These are phyloP conservation scores for Scaeva pyrastri DNA, from an alignment of 2,888 invertebrate species.

Conservation along the genomic window DNA sequence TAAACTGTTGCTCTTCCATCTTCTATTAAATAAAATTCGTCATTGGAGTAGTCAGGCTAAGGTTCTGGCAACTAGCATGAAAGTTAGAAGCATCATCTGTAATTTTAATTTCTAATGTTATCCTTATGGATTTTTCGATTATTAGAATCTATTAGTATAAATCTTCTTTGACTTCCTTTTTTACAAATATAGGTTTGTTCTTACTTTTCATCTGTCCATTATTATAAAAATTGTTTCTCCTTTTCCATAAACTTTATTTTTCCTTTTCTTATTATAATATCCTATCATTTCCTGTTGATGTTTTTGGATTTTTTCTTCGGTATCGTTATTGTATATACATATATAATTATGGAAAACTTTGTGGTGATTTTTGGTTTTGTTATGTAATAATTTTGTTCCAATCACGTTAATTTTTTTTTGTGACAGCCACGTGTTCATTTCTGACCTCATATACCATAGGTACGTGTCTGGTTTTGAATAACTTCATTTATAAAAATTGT, in stretches of 20 bases:
- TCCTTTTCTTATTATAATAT: slow-evolving; percentile 25
- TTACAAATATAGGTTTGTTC: background rate
- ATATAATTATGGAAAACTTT: slow-evolving; percentile 23
- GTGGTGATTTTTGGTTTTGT: no score
- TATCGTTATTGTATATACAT: slow-evolving; percentile 2
- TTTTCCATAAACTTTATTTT: slow-evolving; percentile 15
- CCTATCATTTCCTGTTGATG: slow-evolving; percentile 12
- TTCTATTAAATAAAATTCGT: no score
- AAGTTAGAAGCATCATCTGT: background rate
- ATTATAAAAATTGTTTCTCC: slow-evolving; percentile 23
- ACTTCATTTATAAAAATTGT: no score
- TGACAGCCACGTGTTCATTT: no score
- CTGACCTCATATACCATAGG: no score
- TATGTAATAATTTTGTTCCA: no score
- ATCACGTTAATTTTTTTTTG: no score
- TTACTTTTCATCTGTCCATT: slow-evolving; percentile 12
- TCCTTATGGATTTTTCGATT: no score
- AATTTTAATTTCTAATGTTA: no score
- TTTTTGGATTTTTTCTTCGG: background rate
- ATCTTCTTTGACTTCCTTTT: background rate
- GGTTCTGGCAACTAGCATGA: background rate
- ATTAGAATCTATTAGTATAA: background rate
- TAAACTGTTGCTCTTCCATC: no score
- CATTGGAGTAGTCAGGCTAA: slow-evolving; percentile 1
- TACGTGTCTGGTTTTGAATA: no score